A percentile compares a stretch with the other conserved stretches of the same genome.
These are phyloP conservation scores for Acrossocheilus fasciatus DNA, from an alignment of 2,797 vertebrate species.

Conservation along the genomic window DNA sequence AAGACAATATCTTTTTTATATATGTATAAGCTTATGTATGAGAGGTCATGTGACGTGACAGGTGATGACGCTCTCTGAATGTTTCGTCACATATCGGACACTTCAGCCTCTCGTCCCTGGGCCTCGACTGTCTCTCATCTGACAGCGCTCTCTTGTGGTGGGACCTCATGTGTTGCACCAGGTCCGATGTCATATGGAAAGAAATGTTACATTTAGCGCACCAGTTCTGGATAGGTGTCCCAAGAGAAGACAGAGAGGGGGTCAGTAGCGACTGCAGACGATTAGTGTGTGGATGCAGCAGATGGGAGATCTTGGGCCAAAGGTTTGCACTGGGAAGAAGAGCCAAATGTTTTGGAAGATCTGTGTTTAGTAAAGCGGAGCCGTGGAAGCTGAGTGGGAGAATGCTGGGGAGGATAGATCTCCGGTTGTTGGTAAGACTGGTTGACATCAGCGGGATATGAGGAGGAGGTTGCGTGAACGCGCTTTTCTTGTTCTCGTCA, in stretches of 20 bases:
- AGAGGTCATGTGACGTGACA: constrained; percentile 87
- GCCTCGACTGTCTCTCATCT: constrained; percentile 75
- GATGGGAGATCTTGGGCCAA: constrained; percentile 79
- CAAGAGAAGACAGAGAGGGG: constrained; percentile 83
- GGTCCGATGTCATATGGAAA: constrained; percentile 82
- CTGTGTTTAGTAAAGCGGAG: constrained; percentile 62
- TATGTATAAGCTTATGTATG: constrained; percentile 79
- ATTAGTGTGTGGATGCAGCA: constrained; percentile 74
- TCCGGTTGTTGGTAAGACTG: constrained; percentile 70
- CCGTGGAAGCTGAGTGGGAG: constrained; percentile 71
- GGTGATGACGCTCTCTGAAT: constrained; percentile 86
- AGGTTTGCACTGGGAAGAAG: constrained; percentile 80
- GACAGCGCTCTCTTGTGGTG: constrained; percentile 78
- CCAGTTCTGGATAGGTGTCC: constrained; percentile 86
- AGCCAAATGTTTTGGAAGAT: constrained; percentile 77
- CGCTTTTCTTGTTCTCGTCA: constrained; percentile 75
- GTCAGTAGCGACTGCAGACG: constrained; percentile 79
- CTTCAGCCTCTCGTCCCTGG: constrained; percentile 83
- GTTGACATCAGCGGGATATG: constrained; percentile 72
- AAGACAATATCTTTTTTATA: constrained; percentile 9
- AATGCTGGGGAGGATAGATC: constrained; percentile 67
- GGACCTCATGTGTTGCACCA: constrained; percentile 87
- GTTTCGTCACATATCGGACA: constrained; percentile 86
- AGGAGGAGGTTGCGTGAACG: constrained; percentile 78
- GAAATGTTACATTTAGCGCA: constrained; percentile 83